Percentiles rank a stretch among this genome's conserved stretches.
These are phyloP conservation scores for Dynastes grantii DNA, from an alignment of 2,888 invertebrate genomes.

Conservation along the genomic window DNA sequence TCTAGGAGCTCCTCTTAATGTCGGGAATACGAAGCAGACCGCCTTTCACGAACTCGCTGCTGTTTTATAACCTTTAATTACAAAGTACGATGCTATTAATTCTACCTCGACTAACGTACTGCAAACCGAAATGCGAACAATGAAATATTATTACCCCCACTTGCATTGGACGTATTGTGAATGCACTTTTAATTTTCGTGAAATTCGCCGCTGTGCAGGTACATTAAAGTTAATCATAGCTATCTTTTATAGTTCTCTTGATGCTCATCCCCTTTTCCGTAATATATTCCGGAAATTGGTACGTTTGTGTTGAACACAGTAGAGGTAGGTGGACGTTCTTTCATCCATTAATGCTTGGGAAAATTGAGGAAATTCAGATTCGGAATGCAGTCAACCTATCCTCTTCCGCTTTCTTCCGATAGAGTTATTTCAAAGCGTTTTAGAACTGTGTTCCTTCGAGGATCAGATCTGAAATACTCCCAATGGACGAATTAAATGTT, in stretches of 20 bases:
- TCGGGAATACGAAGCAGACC: no score
- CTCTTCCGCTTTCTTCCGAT: no score
- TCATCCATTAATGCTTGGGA: neutral
- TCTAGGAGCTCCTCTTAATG: no score
- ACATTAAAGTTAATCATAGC: neutral
- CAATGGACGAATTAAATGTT: no score
- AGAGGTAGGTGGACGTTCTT: neutral
- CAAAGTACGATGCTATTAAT: no score
- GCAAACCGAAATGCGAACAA: neutral
- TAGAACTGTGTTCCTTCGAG: no score
- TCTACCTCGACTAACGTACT: neutral
- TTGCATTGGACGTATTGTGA: neutral
- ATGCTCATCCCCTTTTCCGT: neutral
- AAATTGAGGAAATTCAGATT: neutral
- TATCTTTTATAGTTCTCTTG: neutral
- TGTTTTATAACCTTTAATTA: no score
- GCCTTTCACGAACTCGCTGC: no score
- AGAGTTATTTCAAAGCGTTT: no score
- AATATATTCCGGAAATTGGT: neutral
- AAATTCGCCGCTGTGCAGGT: neutral
- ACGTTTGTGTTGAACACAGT: neutral
- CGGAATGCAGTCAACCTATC: no score
- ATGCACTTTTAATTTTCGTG: conserved; percentile 2
- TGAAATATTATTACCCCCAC: neutral
- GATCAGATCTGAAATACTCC: no score